A percentile compares a stretch with the other conserved stretches of the same genome.
These are phyloP conservation scores for Chelonia mydas DNA, from an alignment of 2,797 vertebrate species.

Conservation along the genomic window DNA sequence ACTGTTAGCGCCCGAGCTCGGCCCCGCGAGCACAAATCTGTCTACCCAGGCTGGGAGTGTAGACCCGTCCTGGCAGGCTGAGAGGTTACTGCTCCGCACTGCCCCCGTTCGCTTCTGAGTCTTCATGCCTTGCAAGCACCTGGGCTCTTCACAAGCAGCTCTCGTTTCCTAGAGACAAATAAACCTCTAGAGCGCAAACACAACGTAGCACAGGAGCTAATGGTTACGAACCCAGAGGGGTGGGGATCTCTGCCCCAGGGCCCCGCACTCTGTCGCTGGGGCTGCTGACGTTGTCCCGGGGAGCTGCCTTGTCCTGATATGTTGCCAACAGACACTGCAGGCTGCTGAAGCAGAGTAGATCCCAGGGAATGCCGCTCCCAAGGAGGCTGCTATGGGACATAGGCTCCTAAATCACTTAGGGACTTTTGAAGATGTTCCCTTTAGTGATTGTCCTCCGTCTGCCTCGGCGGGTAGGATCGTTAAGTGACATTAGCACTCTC, in stretches of 20 bases:
- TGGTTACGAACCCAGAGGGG: not conserved
- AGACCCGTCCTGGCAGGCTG: not conserved
- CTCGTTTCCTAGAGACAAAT: not conserved
- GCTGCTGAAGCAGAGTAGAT: not conserved
- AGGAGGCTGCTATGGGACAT: not conserved
- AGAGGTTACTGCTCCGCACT: not conserved
- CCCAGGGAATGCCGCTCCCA: not conserved
- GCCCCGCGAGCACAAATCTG: not conserved
- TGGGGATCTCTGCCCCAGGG: not conserved
- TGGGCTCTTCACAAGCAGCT: not conserved
- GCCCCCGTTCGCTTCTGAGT: not conserved
- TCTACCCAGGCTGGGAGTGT: too few species aligned
- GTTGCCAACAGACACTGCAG: not conserved
- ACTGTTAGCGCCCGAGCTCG: not conserved
- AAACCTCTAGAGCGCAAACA: not conserved
- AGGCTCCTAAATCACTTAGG: not conserved
- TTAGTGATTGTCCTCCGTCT: not conserved
- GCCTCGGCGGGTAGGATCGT: not conserved
- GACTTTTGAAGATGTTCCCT: not conserved
- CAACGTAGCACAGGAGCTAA: not conserved
- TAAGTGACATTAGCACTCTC: not conserved
- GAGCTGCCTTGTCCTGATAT: not conserved
- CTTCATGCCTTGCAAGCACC: not conserved
- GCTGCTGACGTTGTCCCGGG: too few species aligned
- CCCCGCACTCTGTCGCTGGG: not conserved